Conservation (phyloP, 2,113 vertebrate genomes). For the Perognathus longimembris region DNA sequence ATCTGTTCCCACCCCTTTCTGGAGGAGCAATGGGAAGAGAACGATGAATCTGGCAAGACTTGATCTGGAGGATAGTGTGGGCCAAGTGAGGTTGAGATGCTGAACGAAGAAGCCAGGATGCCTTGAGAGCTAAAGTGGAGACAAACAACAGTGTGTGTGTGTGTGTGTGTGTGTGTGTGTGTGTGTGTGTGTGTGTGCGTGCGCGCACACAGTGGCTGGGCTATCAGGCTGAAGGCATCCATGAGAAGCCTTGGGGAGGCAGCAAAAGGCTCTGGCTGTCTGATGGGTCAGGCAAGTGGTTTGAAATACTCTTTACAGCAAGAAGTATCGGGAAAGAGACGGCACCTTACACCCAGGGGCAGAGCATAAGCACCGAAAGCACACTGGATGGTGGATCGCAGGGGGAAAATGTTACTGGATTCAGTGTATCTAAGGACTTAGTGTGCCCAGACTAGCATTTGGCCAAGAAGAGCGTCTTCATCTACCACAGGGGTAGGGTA, state of each 20-base stretch:
- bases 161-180: too few relatives aligned
- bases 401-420: not conserved
- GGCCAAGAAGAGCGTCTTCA: not conserved
- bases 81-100: not conserved
- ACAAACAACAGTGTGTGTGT: not conserved
- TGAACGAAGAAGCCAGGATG: not conserved
- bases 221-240: too few relatives aligned
- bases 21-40: not conserved
- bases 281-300: not conserved
- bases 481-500: not conserved
- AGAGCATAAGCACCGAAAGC: too few relatives aligned
- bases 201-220: too few relatives aligned
- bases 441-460: not conserved
- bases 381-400: not conserved
- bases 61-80: not conserved
- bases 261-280: not conserved
- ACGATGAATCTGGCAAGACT: not conserved
- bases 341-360: too few relatives aligned
- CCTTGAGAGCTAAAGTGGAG: not conserved
- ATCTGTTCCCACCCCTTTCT: not conserved
- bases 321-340: too few relatives aligned
- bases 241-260: not conserved
- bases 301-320: not conserved
- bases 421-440: too few relatives aligned
- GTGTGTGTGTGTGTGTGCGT: too few relatives aligned